A percentile compares a stretch with the other conserved stretches of the same genome.
phyloP scores from a whole-genome alignment of 2,888 invertebrate species.

The Pollenia angustigena region DNA sequence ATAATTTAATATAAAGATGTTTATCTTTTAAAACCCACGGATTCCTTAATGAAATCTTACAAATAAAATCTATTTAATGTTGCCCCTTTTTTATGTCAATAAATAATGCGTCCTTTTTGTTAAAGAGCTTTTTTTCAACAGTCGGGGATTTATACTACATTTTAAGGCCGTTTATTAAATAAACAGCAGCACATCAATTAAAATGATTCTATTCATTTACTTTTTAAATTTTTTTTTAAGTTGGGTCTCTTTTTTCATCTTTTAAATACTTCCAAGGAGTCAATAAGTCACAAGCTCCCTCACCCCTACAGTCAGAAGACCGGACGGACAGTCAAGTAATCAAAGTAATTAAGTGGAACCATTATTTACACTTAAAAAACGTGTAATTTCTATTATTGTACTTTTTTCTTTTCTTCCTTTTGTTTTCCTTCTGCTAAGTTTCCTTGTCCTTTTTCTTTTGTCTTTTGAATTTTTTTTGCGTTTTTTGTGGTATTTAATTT shows the following conservation, averaged over 20 bases:
- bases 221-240: conserved; percentile 5
- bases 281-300: not conserved
- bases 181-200: conserved; percentile 24
- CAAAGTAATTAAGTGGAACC: conserved; percentile 73
- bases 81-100: conserved; percentile 26
- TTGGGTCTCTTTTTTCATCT: not conserved
- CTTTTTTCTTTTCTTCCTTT: not conserved
- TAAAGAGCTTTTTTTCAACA: not conserved
- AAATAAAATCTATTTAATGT: conserved; percentile 10
- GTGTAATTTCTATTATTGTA: conserved; percentile 62
- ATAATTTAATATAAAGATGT: not conserved
- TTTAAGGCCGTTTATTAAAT: conserved; percentile 57
- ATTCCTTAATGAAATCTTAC: not conserved
- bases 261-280: not conserved
- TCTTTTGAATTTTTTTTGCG: conserved; percentile 6
- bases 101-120: not conserved
- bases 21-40: not conserved
- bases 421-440: not conserved
- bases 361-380: conserved; percentile 73
- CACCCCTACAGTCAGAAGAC: too few relatives aligned
- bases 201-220: conserved; percentile 26
- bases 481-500: conserved; percentile 66
- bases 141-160: not conserved
- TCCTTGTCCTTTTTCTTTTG: conserved; percentile 25
- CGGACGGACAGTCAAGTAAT: conserved; percentile 37